A percentile compares a stretch with the other conserved stretches of the same genome.
Evolutionary conservation across 2,797 vertebrate species (phyloP).

Genomic region (Lepilemur septentrionalis): DNA sequence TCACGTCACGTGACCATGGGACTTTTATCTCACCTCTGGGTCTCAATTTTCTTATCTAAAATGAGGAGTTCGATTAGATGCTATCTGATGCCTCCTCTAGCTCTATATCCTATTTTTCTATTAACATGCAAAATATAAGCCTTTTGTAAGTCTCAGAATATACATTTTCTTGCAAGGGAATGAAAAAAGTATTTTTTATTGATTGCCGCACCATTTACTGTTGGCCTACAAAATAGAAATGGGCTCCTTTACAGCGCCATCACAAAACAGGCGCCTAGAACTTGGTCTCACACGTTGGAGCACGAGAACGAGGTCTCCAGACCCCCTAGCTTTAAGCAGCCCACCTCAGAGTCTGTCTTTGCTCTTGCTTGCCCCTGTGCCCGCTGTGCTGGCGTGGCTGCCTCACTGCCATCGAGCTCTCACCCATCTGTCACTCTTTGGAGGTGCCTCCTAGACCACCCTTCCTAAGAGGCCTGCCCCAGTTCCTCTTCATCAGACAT

Average conservation of each 20-base stretch:
- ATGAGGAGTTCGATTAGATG: not conserved
- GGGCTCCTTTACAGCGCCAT: not conserved
- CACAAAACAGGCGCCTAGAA: not conserved
- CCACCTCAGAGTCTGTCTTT: not conserved
- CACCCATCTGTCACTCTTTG: not conserved
- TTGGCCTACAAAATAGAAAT: not conserved
- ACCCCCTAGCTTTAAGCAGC: not conserved
- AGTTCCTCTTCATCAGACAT: not conserved
- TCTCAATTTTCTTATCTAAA: not conserved
- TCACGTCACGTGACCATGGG: not conserved
- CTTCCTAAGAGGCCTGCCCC: not conserved
- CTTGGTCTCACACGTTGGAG: not conserved
- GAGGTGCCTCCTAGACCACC: not conserved
- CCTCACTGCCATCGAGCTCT: not conserved
- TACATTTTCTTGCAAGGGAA: conserved; percentile 1
- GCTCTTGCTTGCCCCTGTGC: not conserved
- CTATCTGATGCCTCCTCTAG: not conserved
- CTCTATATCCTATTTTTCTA: not conserved
- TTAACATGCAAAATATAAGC: not conserved
- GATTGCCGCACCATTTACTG: not conserved
- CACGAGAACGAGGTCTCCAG: not conserved
- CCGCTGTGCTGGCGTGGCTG: not conserved
- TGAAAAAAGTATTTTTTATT: not conserved
- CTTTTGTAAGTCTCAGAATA: not conserved
- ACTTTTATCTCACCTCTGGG: not conserved